These are phyloP conservation scores for Heloderma charlesbogerti DNA, from an alignment of 2,113 vertebrate genomes.

Conservation along the genomic window DNA sequence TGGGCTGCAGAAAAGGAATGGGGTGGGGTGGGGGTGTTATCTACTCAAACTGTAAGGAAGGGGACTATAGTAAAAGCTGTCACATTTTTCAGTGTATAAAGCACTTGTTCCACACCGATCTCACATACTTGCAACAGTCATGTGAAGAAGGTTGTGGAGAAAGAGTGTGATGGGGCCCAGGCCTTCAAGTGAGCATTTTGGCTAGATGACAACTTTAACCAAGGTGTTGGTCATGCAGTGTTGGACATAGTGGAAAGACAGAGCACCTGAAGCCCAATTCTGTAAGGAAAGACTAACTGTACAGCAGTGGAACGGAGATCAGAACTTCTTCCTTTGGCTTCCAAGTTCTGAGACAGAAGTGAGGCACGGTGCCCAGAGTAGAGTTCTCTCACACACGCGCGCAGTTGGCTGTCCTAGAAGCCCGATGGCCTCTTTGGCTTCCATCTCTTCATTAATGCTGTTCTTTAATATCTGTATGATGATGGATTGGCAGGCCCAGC, in stretches of 20 bases:
- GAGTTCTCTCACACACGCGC: background rate
- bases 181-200: background rate
- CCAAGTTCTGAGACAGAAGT: background rate
- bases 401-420: background rate
- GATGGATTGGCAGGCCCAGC: conserved; percentile 3
- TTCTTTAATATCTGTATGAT: conserved; percentile 12
- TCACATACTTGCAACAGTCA: background rate
- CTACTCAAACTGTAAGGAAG: background rate
- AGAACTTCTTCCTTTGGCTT: background rate
- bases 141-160: background rate
- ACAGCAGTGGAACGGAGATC: background rate
- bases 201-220: background rate
- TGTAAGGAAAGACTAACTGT: background rate
- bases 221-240: background rate
- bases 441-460: conserved; percentile 11
- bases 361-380: background rate
- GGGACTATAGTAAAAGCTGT: background rate
- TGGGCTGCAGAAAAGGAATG: background rate
- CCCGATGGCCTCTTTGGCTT: background rate
- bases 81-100: background rate
- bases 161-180: too few relatives aligned
- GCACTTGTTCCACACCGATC: too few relatives aligned
- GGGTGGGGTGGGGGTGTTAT: too few relatives aligned
- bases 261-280: background rate
- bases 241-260: too few relatives aligned